Evolutionary conservation across 2,797 vertebrate genomes (phyloP).

Genomic region (Leptodactylus fallax): DNA sequence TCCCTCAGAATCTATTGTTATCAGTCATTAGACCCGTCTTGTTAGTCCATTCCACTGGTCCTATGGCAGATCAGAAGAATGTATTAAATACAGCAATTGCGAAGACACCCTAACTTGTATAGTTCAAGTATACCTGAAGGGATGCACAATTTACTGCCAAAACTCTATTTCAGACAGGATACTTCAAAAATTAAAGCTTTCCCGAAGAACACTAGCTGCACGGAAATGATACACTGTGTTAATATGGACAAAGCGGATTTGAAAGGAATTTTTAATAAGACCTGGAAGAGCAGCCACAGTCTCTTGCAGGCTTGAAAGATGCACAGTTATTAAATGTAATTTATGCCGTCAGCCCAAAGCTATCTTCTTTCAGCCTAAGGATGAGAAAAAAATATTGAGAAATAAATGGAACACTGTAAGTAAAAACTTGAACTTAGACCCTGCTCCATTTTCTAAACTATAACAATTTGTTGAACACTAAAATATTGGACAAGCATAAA

Average conservation of each 20-base stretch:
- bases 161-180: slow-evolving; percentile 34
- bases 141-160: slow-evolving; percentile 36
- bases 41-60: no score
- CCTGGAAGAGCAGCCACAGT: slow-evolving; percentile 30
- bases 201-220: slow-evolving; percentile 13
- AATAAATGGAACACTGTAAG: slow-evolving; percentile 56
- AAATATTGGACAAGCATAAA: slow-evolving; percentile 40
- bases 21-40: no score
- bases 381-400: slow-evolving; percentile 44
- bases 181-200: slow-evolving; percentile 21
- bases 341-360: slow-evolving; percentile 58
- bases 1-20: no score
- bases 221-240: slow-evolving; percentile 58
- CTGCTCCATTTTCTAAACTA: slow-evolving; percentile 62
- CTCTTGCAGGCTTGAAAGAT: slow-evolving; percentile 51
- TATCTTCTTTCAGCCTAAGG: slow-evolving; percentile 48
- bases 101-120: no score
- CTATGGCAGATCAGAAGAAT: no score
- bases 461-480: slow-evolving; percentile 59
- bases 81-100: no score
- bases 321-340: slow-evolving; percentile 63
- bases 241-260: slow-evolving; percentile 61
- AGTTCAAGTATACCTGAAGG: slow-evolving; percentile 4
- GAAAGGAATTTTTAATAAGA: slow-evolving; percentile 60
- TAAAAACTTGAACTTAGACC: slow-evolving; percentile 55